phyloP scores from a whole-genome alignment of 2,797 vertebrate genomes.

The Coracias cyanogaster region DNA sequence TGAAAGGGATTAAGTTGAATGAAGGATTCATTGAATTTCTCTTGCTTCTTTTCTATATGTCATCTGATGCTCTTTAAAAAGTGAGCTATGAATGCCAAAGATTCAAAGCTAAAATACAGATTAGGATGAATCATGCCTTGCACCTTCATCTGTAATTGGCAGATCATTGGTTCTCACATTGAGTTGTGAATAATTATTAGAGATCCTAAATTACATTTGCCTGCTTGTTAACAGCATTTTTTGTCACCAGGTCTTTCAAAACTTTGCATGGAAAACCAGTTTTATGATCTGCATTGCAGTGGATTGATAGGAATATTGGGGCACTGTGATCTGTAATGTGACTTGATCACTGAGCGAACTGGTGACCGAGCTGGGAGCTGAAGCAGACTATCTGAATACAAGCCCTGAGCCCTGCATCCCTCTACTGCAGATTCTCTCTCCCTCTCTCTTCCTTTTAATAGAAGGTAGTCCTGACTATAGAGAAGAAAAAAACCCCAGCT shows the following conservation, averaged over 20 bases:
- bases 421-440: background rate
- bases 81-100: background rate
- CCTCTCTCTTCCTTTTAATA: background rate
- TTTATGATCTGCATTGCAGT: background rate
- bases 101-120: background rate
- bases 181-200: background rate
- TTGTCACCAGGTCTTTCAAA: background rate
- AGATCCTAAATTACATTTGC: background rate
- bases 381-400: background rate
- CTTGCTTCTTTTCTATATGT: background rate
- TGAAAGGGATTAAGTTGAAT: background rate
- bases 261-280: background rate
- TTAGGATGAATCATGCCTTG: background rate
- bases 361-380: background rate
- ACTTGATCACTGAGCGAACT: background rate
- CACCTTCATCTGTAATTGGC: conserved; percentile 7
- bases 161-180: background rate
- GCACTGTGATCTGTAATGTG: background rate
- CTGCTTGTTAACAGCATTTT: background rate
- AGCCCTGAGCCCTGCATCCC: background rate
- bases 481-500: background rate
- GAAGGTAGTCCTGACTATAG: background rate
- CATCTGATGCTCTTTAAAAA: background rate
- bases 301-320: background rate
- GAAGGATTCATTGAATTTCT: background rate